These are phyloP conservation scores for Synaphobranchus kaupii DNA, from an alignment of 2,797 vertebrate genomes.

Conservation along the genomic window DNA sequence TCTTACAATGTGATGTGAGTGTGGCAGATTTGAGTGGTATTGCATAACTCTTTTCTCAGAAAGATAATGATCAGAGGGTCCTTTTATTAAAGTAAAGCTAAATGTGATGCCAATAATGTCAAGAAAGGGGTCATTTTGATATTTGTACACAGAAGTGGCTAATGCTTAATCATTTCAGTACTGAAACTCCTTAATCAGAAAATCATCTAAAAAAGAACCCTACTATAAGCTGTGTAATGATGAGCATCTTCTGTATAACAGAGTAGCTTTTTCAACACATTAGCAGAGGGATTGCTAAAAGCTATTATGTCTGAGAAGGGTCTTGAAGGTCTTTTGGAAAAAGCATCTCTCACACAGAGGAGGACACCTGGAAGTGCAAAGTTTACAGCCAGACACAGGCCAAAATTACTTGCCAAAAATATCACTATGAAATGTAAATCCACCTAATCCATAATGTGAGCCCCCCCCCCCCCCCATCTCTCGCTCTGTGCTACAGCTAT, in stretches of 20 bases:
- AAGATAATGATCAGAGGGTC: not conserved
- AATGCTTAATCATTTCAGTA: not conserved
- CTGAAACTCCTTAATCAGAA: constrained; percentile 15
- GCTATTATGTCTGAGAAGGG: constrained; percentile 71
- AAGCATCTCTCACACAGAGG: constrained; percentile 54
- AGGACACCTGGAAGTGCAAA: constrained; percentile 34
- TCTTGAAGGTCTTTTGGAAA: constrained; percentile 70
- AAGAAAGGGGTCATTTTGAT: not conserved
- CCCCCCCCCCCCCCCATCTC: not conserved
- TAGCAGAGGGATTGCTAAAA: constrained; percentile 65
- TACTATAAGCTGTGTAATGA: constrained; percentile 50
- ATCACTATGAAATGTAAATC: not conserved
- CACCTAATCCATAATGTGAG: not conserved
- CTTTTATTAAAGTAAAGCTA: constrained; percentile 14
- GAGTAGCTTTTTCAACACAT: constrained; percentile 58
- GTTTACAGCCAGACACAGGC: constrained; percentile 9
- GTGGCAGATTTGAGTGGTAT: constrained; percentile 9
- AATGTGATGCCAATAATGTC: not conserved
- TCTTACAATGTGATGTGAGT: constrained; percentile 10
- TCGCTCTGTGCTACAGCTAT: not conserved
- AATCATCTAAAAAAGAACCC: constrained; percentile 31
- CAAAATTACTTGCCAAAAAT: constrained; percentile 10
- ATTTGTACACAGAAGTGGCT: constrained; percentile 1
- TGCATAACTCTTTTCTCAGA: constrained; percentile 3
- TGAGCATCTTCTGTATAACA: constrained; percentile 39